A percentile compares a stretch with the other conserved stretches of the same genome.
These are phyloP conservation scores for Hylyphantes graminicola DNA, from an alignment of 1,140 invertebrate species.

Conservation along the genomic window DNA sequence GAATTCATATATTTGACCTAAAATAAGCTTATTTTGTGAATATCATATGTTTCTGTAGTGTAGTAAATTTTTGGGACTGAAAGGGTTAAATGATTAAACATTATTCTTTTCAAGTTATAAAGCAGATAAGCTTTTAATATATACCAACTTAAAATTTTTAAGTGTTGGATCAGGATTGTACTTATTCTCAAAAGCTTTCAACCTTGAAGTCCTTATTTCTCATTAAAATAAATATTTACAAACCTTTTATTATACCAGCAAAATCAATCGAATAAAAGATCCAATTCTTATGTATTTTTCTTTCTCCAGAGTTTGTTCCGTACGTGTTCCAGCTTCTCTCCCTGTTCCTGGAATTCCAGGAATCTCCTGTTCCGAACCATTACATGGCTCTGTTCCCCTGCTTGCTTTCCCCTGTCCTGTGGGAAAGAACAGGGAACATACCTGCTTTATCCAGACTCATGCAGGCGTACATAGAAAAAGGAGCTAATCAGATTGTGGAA, in stretches of 20 bases:
- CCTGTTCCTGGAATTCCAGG: slow-evolving; percentile 86
- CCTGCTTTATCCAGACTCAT: slow-evolving; percentile 89
- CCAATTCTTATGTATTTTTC: not conserved
- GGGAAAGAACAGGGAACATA: slow-evolving; percentile 92
- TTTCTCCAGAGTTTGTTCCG: slow-evolving; percentile 89
- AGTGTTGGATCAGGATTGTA: too few relatives aligned
- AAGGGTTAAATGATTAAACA: not conserved
- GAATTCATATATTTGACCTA: too few relatives aligned
- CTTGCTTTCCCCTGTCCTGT: slow-evolving; percentile 86
- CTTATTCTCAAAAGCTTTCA: too few relatives aligned
- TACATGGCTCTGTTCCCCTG: slow-evolving; percentile 92
- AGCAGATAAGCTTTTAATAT: too few relatives aligned
- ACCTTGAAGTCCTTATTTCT: too few relatives aligned
- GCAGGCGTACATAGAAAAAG: slow-evolving; percentile 83
- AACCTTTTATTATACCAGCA: not conserved
- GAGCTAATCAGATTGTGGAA: slow-evolving; percentile 78
- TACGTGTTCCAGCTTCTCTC: slow-evolving; percentile 98
- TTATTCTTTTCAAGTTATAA: too few relatives aligned
- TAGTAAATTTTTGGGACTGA: too few relatives aligned
- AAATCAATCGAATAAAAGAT: not conserved
- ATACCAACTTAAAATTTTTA: too few relatives aligned
- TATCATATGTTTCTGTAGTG: too few relatives aligned
- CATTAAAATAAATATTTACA: not conserved
- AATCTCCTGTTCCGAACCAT: slow-evolving; percentile 75
- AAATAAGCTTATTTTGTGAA: too few relatives aligned